Base-by-base conservation (phyloP, 35 echinoderm and acorn worm genomes). In the Ptychodera flava region DNA sequence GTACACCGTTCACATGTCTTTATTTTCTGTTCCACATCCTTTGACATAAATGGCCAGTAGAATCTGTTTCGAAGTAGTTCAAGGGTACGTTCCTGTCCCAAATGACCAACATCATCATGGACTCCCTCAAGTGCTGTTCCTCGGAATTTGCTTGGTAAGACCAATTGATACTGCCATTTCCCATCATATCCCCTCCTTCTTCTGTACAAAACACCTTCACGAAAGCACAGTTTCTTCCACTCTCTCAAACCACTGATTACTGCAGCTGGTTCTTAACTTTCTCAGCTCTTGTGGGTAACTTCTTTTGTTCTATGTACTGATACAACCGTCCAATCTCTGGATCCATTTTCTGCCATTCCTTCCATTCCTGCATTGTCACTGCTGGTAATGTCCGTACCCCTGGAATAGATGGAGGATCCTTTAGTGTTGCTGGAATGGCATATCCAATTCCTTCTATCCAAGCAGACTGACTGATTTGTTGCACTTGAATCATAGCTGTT, bases 1-100 rank as follows among this genome's bases (percentile, higher is more conserved):
- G 89, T 45, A 78, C 92, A 93, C 45, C 84, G 76, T 0, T 79
- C 83, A 79, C 92, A 93, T 81, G 35, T 29, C 15, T 53, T 38
- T 16, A 93, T 45, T 15, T 77, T 29, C 0, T 82, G 35, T 27
- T 34, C 78, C 31, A 89, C 80, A 86, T 87, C 88, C 1, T 64
- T 6, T n/a, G 31, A 29, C 84, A 89, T 35, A 1, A 35, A 27
- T 1, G 91, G 92, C 84, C 85, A 93, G 33, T 77, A 89, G 36
- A 89, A 90, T 32, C 91, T 31, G 2, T 64, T 38, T 16, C 80
- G 83, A 33, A 75, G 78, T 35, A 93, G 36, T 30, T n/a, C n/a
- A n/a, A n/a, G n/a, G n/a, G n/a, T n/a, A n/a, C n/a, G n/a, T n/a
- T n/a, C n/a, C n/a, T n/a, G n/a, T n/a, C n/a, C n/a, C n/a, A n/a